A percentile compares a stretch with the other conserved stretches of the same genome.
phyloP scores from a whole-genome alignment of 2,888 invertebrate species.

The Pycnomerus fuliginosus region DNA sequence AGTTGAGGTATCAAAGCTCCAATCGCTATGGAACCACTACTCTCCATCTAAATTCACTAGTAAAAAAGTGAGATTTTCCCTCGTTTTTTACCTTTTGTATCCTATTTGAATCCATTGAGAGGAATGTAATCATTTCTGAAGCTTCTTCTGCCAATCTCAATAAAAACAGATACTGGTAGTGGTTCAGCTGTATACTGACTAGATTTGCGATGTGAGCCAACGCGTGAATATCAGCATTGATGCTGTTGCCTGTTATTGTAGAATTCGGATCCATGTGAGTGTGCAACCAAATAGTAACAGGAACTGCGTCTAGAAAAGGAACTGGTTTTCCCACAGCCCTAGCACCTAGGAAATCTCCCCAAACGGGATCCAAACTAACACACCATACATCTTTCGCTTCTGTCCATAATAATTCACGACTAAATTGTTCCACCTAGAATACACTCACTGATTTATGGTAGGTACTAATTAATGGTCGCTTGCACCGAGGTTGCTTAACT shows the following conservation, averaged over 20 bases:
- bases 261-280: constrained; percentile 52
- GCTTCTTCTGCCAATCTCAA: constrained; percentile 79
- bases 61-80: no score
- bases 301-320: constrained; percentile 82
- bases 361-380: constrained; percentile 83
- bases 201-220: constrained; percentile 81
- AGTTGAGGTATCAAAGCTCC: constrained; percentile 82
- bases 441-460: no score
- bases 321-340: constrained; percentile 75
- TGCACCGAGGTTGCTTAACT: no score
- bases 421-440: constrained; percentile 47
- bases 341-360: constrained; percentile 90
- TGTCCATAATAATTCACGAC: constrained; percentile 65
- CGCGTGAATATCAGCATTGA: constrained; percentile 71
- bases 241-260: constrained; percentile 35
- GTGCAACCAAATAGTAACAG: constrained; percentile 82
- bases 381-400: constrained; percentile 90
- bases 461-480: no score
- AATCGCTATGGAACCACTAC: constrained; percentile 61
- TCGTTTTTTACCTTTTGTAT: constrained; percentile 61
- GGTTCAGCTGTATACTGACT: constrained; percentile 88
- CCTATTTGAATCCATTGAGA: constrained; percentile 74
- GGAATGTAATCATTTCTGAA: constrained; percentile 75
- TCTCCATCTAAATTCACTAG: constrained; percentile 53
- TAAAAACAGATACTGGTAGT: constrained; percentile 89